Evolutionary conservation across 1,140 invertebrate species (phyloP).

Genomic region (Dermatophagoides farinae): DNA sequence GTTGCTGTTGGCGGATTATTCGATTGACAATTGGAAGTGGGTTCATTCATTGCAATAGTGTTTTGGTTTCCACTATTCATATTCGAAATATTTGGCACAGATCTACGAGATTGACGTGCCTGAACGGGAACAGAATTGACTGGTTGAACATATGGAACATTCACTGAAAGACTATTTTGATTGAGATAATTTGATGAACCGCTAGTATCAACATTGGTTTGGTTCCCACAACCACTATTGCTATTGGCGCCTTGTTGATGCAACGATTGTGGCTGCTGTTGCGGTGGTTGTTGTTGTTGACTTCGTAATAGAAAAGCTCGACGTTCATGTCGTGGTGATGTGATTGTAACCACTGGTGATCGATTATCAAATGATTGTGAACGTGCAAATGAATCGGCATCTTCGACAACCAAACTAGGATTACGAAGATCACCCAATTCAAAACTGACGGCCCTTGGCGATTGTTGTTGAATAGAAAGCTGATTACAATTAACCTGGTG

Average conservation of each 20-base stretch:
- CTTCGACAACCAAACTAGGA: slow-evolving; percentile 17
- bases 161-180: slow-evolving; percentile 10
- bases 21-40: neutral
- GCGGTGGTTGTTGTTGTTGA: neutral
- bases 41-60: neutral
- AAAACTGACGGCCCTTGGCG: slow-evolving; percentile 17
- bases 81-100: neutral
- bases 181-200: neutral
- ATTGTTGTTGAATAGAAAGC: slow-evolving; percentile 6
- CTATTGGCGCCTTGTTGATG: too few species aligned
- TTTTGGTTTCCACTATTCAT: neutral
- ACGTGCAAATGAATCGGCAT: slow-evolving; percentile 15
- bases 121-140: neutral
- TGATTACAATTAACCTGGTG: neutral
- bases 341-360: slow-evolving; percentile 17
- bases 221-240: neutral
- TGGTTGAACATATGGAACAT: neutral
- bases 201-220: neutral
- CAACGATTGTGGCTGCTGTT: neutral
- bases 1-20: neutral
- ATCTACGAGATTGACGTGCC: neutral
- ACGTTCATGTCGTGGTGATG: slow-evolving; percentile 21
- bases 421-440: slow-evolving; percentile 19
- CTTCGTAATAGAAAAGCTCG: slow-evolving; percentile 20
- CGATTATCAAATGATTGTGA: slow-evolving; percentile 19